Evolutionary conservation across 2,113 vertebrate species (phyloP).

Genomic region (Psilopsiagon aymara): DNA sequence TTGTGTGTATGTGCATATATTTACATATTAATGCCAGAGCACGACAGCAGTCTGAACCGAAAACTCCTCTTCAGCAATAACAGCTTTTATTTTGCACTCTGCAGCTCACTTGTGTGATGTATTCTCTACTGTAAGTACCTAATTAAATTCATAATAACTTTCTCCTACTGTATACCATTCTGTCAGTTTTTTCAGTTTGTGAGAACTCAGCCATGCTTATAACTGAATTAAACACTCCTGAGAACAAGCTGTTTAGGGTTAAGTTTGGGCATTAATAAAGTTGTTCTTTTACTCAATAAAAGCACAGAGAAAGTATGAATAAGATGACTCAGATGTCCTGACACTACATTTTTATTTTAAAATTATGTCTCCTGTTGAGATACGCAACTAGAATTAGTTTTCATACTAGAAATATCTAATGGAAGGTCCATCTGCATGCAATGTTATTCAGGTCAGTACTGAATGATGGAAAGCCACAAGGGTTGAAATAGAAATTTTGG

Average conservation of each 20-base stretch:
- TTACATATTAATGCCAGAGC: neutral
- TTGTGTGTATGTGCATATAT: neutral
- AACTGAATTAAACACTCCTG: neutral
- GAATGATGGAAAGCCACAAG: neutral
- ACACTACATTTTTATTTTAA: neutral
- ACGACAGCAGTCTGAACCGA: neutral
- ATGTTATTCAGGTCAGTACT: neutral
- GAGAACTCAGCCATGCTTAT: neutral
- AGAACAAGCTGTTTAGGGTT: neutral
- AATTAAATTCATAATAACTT: neutral
- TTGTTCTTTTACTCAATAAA: neutral
- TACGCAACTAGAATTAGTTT: neutral
- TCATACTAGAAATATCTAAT: neutral
- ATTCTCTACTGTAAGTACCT: neutral
- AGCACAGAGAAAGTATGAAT: neutral
- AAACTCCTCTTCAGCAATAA: neutral
- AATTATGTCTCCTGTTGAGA: neutral
- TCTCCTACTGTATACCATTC: neutral
- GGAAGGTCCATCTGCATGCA: neutral
- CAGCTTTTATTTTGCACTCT: neutral
- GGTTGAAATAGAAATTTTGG: neutral
- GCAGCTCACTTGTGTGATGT: neutral
- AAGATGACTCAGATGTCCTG: neutral
- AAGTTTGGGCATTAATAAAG: neutral
- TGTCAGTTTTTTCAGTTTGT: neutral